A percentile compares a stretch with the other conserved stretches of the same genome.
phyloP scores from a whole-genome alignment of 2,888 invertebrate species.

The Drosophila emarginata region DNA sequence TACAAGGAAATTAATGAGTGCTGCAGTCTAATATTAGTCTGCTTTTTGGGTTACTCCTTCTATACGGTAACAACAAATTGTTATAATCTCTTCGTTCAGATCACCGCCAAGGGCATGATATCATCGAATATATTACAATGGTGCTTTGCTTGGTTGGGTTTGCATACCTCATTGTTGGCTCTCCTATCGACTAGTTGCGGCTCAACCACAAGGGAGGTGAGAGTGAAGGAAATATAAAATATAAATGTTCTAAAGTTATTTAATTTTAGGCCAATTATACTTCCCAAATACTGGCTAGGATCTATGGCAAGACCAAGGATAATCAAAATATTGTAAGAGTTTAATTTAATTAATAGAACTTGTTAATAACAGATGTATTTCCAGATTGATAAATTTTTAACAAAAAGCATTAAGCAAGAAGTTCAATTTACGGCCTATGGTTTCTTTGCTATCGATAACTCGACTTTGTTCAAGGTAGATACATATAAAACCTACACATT shows the following conservation, averaged over 20 bases:
- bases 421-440: slow-evolving; percentile 81
- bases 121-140: slow-evolving; percentile 70
- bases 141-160: slow-evolving; percentile 69
- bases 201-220: slow-evolving; percentile 76
- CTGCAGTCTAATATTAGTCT: slow-evolving; percentile 77
- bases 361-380: neutral
- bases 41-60: slow-evolving; percentile 80
- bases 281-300: slow-evolving; percentile 78
- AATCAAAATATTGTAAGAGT: slow-evolving; percentile 79
- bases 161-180: slow-evolving; percentile 69
- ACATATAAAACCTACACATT: neutral
- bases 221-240: slow-evolving; percentile 1
- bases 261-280: slow-evolving; percentile 79
- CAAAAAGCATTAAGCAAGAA: slow-evolving; percentile 81
- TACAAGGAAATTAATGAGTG: slow-evolving; percentile 78
- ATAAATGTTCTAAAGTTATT: slow-evolving; percentile 1
- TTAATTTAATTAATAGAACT: neutral
- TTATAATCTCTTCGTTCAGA: slow-evolving; percentile 80
- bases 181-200: slow-evolving; percentile 75
- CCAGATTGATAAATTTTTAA: slow-evolving; percentile 81
- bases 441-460: slow-evolving; percentile 81
- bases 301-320: slow-evolving; percentile 79
- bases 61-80: slow-evolving; percentile 80
- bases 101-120: slow-evolving; percentile 67
- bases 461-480: slow-evolving; percentile 81